Conservation (phyloP, 2,113 vertebrate species). For the Amia ocellicauda region DNA sequence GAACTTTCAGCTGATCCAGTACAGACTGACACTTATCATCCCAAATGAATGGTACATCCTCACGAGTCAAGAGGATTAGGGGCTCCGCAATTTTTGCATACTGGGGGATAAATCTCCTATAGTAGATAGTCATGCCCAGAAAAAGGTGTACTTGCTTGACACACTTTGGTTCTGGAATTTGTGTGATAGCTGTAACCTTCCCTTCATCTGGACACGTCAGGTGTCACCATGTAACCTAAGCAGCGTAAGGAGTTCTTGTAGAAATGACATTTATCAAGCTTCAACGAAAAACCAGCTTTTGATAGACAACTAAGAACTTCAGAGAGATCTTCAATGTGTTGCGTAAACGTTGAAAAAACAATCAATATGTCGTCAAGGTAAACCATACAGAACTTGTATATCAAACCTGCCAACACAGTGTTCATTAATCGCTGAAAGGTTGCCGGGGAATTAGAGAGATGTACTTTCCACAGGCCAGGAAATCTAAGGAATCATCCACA, state of each 20-base stretch:
- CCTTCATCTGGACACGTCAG: background rate
- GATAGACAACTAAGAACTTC: constrained; percentile 7
- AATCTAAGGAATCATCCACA: too few species aligned
- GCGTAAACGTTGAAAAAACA: constrained; percentile 14
- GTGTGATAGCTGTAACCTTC: constrained; percentile 6
- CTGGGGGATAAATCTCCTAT: constrained; percentile 3
- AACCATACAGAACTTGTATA: constrained; percentile 9
- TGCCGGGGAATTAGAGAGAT: too few species aligned
- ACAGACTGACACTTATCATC: background rate
- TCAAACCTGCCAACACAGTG: constrained; percentile 14
- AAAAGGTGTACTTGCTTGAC: constrained; percentile 15
- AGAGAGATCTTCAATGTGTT: constrained; percentile 14
- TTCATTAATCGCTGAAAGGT: constrained; percentile 30
- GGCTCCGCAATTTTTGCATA: constrained; percentile 14
- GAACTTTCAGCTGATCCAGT: background rate
- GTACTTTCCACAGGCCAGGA: too few species aligned
- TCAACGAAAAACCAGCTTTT: constrained; percentile 11
- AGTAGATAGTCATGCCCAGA: constrained; percentile 16
- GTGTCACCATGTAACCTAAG: constrained; percentile 5
- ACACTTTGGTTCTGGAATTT: background rate
- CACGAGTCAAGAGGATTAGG: constrained; percentile 10
- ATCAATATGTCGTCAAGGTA: constrained; percentile 29
- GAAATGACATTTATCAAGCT: constrained; percentile 23
- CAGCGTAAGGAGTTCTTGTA: constrained; percentile 8
- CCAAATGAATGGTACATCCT: constrained; percentile 2